Percentiles rank a stretch among this genome's conserved stretches.
These are phyloP conservation scores for Epicauta chinensis DNA, from an alignment of 1,140 invertebrate species.

Conservation along the genomic window DNA sequence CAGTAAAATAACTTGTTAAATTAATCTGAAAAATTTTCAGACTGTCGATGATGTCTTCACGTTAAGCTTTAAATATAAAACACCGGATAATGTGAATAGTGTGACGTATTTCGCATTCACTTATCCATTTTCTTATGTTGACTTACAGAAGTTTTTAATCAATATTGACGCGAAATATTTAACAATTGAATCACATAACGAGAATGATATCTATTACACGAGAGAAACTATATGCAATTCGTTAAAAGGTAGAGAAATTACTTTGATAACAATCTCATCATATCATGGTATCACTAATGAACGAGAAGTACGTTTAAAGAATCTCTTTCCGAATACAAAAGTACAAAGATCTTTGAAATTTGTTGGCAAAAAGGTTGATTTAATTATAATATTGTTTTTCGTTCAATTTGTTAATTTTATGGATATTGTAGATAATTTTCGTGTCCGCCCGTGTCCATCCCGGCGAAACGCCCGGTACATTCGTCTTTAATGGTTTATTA, in stretches of 20 bases:
- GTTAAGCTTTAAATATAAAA: slow-evolving; percentile 71
- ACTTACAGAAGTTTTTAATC: slow-evolving; percentile 65
- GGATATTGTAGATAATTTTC: slow-evolving; percentile 65
- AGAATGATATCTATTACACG: slow-evolving; percentile 78
- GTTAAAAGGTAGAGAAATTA: slow-evolving; percentile 74
- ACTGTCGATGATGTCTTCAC: slow-evolving; percentile 66
- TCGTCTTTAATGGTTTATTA: slow-evolving; percentile 88
- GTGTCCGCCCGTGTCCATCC: slow-evolving; percentile 88
- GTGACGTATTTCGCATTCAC: slow-evolving; percentile 87
- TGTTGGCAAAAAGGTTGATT: slow-evolving; percentile 60
- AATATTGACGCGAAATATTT: slow-evolving; percentile 57
- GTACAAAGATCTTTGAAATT: slow-evolving; percentile 66
- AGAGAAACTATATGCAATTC: slow-evolving; percentile 77
- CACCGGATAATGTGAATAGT: slow-evolving; percentile 64
- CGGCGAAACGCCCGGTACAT: slow-evolving; percentile 90
- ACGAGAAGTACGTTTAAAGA: slow-evolving; percentile 64
- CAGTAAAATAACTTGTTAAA: not conserved
- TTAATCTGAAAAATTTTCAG: slow-evolving; percentile 45
- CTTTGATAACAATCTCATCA: slow-evolving; percentile 83
- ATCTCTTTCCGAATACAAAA: slow-evolving; percentile 68
- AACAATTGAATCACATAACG: slow-evolving; percentile 30
- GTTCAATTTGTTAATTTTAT: no score
- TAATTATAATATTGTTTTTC: no score
- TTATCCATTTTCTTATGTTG: slow-evolving; percentile 81
- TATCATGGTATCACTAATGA: slow-evolving; percentile 67